Conservation (phyloP, 2,113 vertebrate species). For the Eolophus roseicapilla region DNA sequence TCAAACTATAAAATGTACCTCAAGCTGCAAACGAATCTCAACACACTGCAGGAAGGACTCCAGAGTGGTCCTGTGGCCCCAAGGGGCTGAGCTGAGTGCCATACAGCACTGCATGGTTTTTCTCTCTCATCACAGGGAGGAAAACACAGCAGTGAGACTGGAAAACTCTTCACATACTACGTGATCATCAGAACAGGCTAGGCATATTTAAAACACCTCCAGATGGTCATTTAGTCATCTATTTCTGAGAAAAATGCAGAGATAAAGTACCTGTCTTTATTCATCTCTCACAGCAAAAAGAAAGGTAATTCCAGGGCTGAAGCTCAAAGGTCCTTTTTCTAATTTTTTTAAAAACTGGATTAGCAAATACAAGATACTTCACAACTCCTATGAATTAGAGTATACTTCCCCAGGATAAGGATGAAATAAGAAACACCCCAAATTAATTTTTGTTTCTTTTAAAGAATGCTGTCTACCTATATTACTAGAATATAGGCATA, state of each 20-base stretch:
- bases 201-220: background rate
- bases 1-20: background rate
- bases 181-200: background rate
- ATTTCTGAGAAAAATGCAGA: background rate
- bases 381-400: background rate
- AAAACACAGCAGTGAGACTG: background rate
- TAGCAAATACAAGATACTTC: background rate
- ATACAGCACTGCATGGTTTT: rapidly evolving
- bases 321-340: background rate
- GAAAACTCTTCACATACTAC: background rate
- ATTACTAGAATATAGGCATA: background rate
- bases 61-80: rapidly evolving
- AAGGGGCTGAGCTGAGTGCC: background rate
- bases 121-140: background rate
- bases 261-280: background rate
- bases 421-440: background rate
- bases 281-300: background rate
- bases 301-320: background rate
- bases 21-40: background rate
- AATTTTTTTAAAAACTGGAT: background rate
- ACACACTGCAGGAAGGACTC: rapidly evolving
- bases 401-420: background rate
- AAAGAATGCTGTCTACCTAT: background rate
- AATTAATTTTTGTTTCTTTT: background rate
- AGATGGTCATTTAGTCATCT: background rate